These are phyloP conservation scores for Willisornis vidua DNA, from an alignment of 2,113 vertebrate genomes.

Conservation along the genomic window DNA sequence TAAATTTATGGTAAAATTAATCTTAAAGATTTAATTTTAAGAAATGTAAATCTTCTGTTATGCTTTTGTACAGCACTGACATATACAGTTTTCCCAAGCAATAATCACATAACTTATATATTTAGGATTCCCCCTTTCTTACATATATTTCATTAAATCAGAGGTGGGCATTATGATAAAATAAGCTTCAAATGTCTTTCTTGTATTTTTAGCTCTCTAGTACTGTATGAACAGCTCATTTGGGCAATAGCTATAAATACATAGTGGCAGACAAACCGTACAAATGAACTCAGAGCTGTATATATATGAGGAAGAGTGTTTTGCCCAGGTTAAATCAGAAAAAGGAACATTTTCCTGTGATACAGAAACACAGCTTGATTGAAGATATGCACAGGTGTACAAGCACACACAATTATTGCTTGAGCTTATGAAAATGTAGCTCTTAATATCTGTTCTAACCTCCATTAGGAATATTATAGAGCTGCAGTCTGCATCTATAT, in stretches of 20 bases:
- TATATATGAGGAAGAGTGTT: neutral
- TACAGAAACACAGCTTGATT: conserved; percentile 37
- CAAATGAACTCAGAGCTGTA: neutral
- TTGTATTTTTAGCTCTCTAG: neutral
- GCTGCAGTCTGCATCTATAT: conserved; percentile 53
- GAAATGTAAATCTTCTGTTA: neutral
- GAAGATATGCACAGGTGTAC: neutral
- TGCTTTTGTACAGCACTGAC: neutral
- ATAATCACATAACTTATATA: neutral
- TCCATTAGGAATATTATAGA: conserved; percentile 56
- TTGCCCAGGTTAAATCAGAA: conserved; percentile 41
- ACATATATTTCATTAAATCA: neutral
- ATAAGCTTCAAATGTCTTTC: neutral
- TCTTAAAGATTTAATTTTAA: neutral
- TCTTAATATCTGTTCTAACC: conserved; percentile 49
- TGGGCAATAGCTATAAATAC: conserved; percentile 55
- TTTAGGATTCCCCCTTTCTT: neutral
- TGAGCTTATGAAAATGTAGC: conserved; percentile 41
- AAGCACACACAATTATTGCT: neutral
- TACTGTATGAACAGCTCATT: neutral
- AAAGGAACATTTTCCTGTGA: neutral
- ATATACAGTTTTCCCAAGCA: neutral
- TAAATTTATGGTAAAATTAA: neutral
- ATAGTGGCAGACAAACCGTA: conserved; percentile 21
- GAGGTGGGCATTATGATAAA: neutral